phyloP scores from a whole-genome alignment of 2,888 invertebrate species.

The Andrena bicolor region DNA sequence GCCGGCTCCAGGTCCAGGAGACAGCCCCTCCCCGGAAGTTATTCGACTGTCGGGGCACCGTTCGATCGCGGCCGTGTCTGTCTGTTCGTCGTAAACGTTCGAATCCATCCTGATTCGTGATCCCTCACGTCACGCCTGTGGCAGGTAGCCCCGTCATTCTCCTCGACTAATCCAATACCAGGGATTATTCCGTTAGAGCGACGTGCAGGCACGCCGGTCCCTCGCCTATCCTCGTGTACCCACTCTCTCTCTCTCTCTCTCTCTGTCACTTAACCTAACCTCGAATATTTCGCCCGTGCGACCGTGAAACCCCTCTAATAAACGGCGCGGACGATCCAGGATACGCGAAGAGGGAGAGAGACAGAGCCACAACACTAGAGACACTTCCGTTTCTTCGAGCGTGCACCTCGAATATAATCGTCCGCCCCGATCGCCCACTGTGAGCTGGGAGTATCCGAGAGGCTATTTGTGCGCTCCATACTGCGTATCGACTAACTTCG shows the following conservation, averaged over 20 bases:
- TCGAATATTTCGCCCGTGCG: constrained; percentile 33
- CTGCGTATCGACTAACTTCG: constrained; percentile 69
- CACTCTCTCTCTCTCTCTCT: background rate
- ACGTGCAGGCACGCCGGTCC: constrained; percentile 54
- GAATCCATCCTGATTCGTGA: constrained; percentile 64
- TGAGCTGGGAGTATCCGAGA: constrained; percentile 62
- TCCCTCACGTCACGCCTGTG: constrained; percentile 63
- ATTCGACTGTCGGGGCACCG: constrained; percentile 54
- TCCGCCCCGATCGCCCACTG: constrained; percentile 67
- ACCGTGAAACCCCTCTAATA: background rate
- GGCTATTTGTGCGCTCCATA: constrained; percentile 75
- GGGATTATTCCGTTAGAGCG: constrained; percentile 59
- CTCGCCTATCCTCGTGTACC: constrained; percentile 19
- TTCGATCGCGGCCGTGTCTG: constrained; percentile 44
- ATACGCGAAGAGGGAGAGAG: constrained; percentile 1
- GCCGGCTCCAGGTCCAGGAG: constrained; percentile 86
- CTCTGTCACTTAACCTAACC: constrained; percentile 51
- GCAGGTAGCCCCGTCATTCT: constrained; percentile 57
- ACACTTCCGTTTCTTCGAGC: constrained; percentile 61
- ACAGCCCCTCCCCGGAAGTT: constrained; percentile 68
- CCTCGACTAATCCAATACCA: constrained; percentile 38
- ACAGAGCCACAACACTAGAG: constrained; percentile 42
- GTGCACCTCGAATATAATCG: constrained; percentile 67
- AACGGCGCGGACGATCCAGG: constrained; percentile 13
- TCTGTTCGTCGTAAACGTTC: constrained; percentile 64